Base-by-base conservation (phyloP, 2,113 vertebrate species). In the Plestiodon gilberti region DNA sequence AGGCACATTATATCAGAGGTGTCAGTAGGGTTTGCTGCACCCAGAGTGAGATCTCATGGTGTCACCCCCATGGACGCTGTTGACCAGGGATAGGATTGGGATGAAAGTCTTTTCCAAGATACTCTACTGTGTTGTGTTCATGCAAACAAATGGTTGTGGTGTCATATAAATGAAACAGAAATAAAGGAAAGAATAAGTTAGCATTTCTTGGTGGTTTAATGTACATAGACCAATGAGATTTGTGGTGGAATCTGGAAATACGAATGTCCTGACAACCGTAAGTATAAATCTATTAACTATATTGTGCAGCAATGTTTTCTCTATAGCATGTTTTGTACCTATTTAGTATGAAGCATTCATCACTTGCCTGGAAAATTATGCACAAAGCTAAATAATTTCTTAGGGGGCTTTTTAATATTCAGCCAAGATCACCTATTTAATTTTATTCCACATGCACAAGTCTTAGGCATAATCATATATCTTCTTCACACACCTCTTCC, bases 301-400 rank as follows among this genome's bases (percentile, higher is more conserved):
- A 30, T 5, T 43, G 40, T 80, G 62, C 23, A 25, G 3, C 6
- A 85, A 6, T 65, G 5, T 81, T 35, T 15, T 71, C 6, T 8
- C 73, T 89, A 25, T 20, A 81, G 20, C 35, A 67, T 18, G 6
- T 0, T 1, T 81, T 17, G 10, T 79, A 13, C 1, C 52, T 35
- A 90, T 84, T 89, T 84, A 91, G 69, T 55, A 3, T 79, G 77
- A 79, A 87, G 28, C 30, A 75, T 77, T 55, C 61, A 77, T 67
- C 35, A 14, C 9, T 30, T 18, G 33, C 25, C 35, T 43, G 40
- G 55, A 55, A 33, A 61, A 70, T 57, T 57, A 57, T 57, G 5
- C 55, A 57, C 10, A 14, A 78, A 9, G 15, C 25, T 30, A 15
- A 76, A 48, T 11, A 28, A 30, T 52, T 76, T 76, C 11, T 76